phyloP scores from a whole-genome alignment of 2,113 vertebrate species.

The Ivindomyrus marchei region DNA sequence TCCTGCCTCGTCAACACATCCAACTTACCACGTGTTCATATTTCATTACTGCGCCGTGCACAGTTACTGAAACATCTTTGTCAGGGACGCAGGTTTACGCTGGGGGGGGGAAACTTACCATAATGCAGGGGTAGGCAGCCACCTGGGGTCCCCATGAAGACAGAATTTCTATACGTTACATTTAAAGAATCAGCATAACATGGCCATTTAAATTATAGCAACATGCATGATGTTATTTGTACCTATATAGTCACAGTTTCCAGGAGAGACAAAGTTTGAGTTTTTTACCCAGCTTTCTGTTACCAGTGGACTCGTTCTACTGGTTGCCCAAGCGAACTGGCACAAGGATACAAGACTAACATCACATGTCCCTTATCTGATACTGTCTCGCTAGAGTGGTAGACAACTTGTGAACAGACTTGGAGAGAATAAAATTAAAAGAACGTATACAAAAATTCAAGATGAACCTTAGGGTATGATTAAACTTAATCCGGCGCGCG shows the following conservation, averaged over 20 bases:
- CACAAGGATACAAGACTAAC: neutral
- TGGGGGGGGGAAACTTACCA: no score
- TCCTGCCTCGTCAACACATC: no score
- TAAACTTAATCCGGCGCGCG: neutral
- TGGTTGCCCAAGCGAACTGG: neutral
- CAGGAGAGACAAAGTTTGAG: no score
- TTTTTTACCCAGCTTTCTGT: neutral
- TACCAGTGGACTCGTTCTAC: neutral
- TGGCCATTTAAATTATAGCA: no score
- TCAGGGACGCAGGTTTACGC: neutral
- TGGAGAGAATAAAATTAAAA: neutral
- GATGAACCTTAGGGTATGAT: no score
- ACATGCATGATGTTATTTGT: no score
- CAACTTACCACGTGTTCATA: neutral
- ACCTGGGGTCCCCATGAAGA: no score
- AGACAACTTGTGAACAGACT: neutral
- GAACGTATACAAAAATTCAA: no score
- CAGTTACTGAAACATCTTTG: neutral
- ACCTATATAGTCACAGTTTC: no score
- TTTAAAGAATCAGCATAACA: no score
- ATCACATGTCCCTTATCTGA: neutral
- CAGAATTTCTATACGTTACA: no score
- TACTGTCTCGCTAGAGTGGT: neutral
- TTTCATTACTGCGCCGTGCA: neutral
- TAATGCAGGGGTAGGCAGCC: no score